Conservation (phyloP, 2,888 invertebrate species). For the Aphidoletes aphidimyza region DNA sequence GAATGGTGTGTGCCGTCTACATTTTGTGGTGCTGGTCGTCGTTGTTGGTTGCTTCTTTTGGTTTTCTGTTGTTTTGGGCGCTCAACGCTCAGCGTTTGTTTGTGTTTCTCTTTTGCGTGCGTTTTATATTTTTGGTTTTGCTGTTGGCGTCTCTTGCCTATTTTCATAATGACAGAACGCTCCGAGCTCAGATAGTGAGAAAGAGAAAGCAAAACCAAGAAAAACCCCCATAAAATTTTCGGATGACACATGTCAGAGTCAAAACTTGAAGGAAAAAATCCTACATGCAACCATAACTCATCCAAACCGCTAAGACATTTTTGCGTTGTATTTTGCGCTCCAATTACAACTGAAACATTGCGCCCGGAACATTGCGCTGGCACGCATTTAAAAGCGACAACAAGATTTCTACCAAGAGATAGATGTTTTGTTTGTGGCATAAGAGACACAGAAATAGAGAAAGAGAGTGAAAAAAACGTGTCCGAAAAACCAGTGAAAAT, state of each 20-base stretch:
- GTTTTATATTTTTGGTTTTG: too few relatives aligned
- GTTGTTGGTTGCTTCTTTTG: too few relatives aligned
- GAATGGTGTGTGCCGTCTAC: too few relatives aligned
- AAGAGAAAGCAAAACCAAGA: not conserved
- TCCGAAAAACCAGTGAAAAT: too few relatives aligned
- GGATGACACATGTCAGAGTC: conserved; percentile 44
- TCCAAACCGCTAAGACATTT: not conserved
- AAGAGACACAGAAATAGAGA: not conserved
- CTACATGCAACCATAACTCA: conserved; percentile 34
- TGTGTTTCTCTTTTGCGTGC: too few relatives aligned
- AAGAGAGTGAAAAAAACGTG: not conserved
- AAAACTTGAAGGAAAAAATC: conserved; percentile 47
- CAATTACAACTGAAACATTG: not conserved
- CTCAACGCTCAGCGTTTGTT: too few relatives aligned
- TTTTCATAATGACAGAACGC: too few relatives aligned
- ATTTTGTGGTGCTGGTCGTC: too few relatives aligned
- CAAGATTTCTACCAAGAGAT: not conserved
- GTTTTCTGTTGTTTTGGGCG: not conserved
- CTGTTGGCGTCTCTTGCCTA: not conserved
- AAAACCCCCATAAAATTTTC: conserved; percentile 29
- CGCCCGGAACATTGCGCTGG: not conserved
- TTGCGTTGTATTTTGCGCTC: not conserved
- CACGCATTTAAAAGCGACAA: not conserved
- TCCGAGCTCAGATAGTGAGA: too few relatives aligned
- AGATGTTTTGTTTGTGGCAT: not conserved